phyloP scores from a whole-genome alignment of 2,888 invertebrate genomes.

The Thymelicus lineola region DNA sequence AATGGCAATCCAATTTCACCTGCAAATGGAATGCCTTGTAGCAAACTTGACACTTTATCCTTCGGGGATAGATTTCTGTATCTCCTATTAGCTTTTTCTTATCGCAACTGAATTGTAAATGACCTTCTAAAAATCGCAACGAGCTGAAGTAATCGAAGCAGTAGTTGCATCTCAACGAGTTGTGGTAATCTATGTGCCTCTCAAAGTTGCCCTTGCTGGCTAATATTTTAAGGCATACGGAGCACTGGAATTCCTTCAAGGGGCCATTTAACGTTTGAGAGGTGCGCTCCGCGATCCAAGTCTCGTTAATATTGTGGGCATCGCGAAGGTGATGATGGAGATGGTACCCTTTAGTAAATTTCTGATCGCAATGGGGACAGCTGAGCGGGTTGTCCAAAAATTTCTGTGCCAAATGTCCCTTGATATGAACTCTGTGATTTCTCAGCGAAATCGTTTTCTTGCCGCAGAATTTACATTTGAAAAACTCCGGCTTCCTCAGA shows the following conservation, averaged over 20 bases:
- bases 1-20: constrained; percentile 79
- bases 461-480: constrained; percentile 80
- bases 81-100: constrained; percentile 76
- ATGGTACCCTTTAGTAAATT: constrained; percentile 71
- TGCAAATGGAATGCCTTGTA: constrained; percentile 81
- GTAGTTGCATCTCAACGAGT: constrained; percentile 78
- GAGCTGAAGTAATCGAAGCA: constrained; percentile 78
- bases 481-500: constrained; percentile 72
- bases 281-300: constrained; percentile 73
- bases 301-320: constrained; percentile 69
- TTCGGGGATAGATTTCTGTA: constrained; percentile 70
- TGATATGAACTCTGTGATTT: constrained; percentile 72
- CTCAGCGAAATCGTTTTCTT: constrained; percentile 74
- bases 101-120: constrained; percentile 74
- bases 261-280: constrained; percentile 64
- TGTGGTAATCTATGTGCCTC: constrained; percentile 80
- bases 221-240: constrained; percentile 75
- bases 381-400: constrained; percentile 71
- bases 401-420: constrained; percentile 71
- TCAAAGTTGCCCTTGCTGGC: constrained; percentile 80
- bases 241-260: constrained; percentile 75
- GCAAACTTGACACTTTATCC: constrained; percentile 75
- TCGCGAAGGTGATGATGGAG: constrained; percentile 76
- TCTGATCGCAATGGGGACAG: constrained; percentile 72
- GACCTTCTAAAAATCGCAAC: constrained; percentile 75